Base-by-base conservation (phyloP, 2,888 invertebrate genomes). In the Imbricaverruca yamaguchii region DNA sequence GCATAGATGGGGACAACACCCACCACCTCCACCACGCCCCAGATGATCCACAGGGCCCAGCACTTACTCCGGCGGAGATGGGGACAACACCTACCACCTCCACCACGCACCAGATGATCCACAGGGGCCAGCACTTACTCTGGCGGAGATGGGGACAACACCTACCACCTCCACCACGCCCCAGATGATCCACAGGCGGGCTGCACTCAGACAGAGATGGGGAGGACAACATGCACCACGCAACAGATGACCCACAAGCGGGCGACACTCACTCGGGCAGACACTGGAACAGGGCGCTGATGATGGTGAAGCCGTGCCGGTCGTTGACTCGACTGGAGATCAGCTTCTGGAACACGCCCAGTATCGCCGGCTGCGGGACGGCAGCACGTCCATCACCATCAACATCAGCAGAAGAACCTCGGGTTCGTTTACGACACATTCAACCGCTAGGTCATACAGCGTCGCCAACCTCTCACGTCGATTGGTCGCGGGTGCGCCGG, bases 271-370 rank as follows among this genome's bases (percentile, higher is more conserved):
- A 94, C 92, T 90, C 89, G 83, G 95, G 93, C 86, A 96, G 92
- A 86, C 94, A 91, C 86, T 92, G 92, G 78, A 98, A 90, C 85
- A 99, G 91, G 79, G 92, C 92, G 86, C 95, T 94, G 84, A 99
- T 91, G 15, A 99, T 89, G 86, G 93, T 92, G 88, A 99, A 98
- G 11, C 98, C 98, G 88, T 98, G 83, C 25, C 84, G 84, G 87
- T 99, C 98, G 86, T 98, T 95, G 0, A 92, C 90, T 88, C 96
- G 97, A 0, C 97, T 97, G 0, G 97, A 94, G 83, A 98, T 94
- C 86, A 99, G 89, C 88, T 98, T 97, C 87, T 98, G 98, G 88
- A 97, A 98, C 13, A 98, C 94, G 1, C 98, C 98, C 78, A 99
- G 89, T 85, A 97, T 84, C 18, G 88, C 88, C 84, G 85, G 85